A percentile compares a stretch with the other conserved stretches of the same genome.
Conservation (phyloP, 2,888 invertebrate species). For the Phaedon cochleariae region DNA sequence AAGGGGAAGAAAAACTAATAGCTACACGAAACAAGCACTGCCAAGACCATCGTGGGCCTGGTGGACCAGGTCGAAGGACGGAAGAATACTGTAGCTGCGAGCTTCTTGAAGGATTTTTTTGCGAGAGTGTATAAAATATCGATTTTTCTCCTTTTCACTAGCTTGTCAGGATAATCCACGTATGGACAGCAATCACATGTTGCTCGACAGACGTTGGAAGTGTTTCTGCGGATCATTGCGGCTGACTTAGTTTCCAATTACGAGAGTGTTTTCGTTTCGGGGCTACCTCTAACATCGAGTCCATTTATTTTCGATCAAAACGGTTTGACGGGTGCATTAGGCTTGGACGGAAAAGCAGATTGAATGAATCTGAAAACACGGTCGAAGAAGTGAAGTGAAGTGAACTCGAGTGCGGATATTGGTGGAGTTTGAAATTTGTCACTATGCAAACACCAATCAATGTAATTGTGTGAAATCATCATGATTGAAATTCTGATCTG, state of each 20-base stretch:
- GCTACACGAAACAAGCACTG: no score
- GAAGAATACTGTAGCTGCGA: no score
- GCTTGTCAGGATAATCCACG: not conserved
- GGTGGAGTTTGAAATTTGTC: not conserved
- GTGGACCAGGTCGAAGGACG: no score
- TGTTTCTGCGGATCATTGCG: not conserved
- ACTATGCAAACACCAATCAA: not conserved
- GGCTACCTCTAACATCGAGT: slow-evolving; percentile 1
- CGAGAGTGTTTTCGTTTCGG: slow-evolving; percentile 10
- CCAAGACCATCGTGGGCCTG: no score
- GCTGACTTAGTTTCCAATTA: slow-evolving; percentile 12
- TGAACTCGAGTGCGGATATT: no score
- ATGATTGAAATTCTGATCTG: no score
- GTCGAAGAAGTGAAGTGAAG: no score
- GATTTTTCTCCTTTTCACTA: not conserved
- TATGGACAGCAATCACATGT: not conserved
- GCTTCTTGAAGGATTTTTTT: no score
- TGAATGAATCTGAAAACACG: not conserved
- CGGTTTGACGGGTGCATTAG: slow-evolving; percentile 10
- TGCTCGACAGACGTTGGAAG: not conserved
- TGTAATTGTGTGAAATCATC: not conserved
- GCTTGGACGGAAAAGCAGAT: not conserved
- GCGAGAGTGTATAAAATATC: not conserved
- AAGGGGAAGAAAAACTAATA: no score
- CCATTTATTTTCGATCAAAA: slow-evolving; percentile 11